Evolutionary conservation across 2,113 vertebrate species (phyloP).

Genomic region (Sturnira hondurensis): DNA sequence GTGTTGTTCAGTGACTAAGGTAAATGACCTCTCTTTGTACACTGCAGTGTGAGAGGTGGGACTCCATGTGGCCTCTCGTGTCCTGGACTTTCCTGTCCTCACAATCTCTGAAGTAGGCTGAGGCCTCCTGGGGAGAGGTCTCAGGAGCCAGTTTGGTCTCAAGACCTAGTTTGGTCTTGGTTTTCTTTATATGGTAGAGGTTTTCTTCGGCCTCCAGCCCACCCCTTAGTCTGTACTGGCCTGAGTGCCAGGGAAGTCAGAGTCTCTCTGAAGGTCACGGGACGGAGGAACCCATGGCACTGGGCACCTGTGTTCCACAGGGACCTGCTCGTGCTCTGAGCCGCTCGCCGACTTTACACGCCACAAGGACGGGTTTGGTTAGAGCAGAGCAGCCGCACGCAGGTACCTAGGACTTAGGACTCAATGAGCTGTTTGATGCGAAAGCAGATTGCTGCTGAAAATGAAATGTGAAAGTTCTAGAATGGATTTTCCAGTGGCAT

Average conservation of each 20-base stretch:
- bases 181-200: background rate
- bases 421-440: conserved; percentile 62
- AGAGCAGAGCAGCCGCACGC: conserved; percentile 57
- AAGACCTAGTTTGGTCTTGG: background rate
- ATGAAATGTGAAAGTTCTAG: conserved; percentile 77
- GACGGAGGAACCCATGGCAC: conserved; percentile 45
- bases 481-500: conserved; percentile 71
- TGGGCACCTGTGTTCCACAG: conserved; percentile 18
- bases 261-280: conserved; percentile 67
- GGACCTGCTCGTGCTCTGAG: conserved; percentile 60
- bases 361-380: conserved; percentile 60
- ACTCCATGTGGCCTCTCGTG: background rate
- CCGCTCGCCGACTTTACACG: conserved; percentile 53
- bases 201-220: background rate
- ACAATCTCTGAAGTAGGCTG: conserved; percentile 8
- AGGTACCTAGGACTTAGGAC: conserved; percentile 48
- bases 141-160: conserved; percentile 1
- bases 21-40: background rate
- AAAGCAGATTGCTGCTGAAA: conserved; percentile 74
- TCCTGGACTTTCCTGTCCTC: background rate
- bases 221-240: background rate
- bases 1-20: background rate
- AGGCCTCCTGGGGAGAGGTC: conserved; percentile 9
- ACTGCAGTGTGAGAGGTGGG: background rate
- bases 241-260: background rate